Conservation (phyloP, 2,113 vertebrate species). For the Phrynosoma blainvillii region DNA sequence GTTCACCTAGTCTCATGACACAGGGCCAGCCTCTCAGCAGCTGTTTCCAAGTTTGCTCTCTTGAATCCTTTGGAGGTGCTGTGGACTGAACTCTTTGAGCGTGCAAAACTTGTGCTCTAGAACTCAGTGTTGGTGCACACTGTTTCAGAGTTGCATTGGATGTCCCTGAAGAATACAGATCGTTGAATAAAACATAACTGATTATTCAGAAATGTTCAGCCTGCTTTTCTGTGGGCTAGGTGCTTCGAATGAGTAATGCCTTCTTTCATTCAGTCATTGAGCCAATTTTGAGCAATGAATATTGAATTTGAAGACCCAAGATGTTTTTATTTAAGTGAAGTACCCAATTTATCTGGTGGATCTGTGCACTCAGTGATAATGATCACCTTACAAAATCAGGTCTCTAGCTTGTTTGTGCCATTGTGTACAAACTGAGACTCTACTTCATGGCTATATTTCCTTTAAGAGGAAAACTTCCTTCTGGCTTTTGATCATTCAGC, state of each 20-base stretch:
- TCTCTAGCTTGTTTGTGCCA: background rate
- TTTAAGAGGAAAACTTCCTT: background rate
- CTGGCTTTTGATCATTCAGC: background rate
- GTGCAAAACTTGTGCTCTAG: background rate
- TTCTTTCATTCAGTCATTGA: background rate
- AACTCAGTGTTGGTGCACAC: background rate
- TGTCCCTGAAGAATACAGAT: background rate
- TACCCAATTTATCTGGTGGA: background rate
- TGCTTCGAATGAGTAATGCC: background rate
- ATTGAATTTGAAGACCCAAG: background rate
- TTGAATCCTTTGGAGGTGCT: too few relatives aligned
- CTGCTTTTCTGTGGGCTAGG: background rate
- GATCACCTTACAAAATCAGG: background rate
- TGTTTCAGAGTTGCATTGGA: background rate
- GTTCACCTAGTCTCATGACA: too few relatives aligned
- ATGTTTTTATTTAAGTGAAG: background rate
- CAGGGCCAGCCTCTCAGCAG: too few relatives aligned
- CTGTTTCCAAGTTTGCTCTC: too few relatives aligned
- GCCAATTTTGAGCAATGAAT: conserved; percentile 5
- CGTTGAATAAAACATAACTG: conserved; percentile 19
- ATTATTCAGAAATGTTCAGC: background rate
- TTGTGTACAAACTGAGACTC: background rate
- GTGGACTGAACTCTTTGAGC: background rate
- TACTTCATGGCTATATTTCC: background rate
- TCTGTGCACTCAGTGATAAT: background rate